A percentile compares a stretch with the other conserved stretches of the same genome.
These are phyloP conservation scores for Laticauda laticaudata DNA, from an alignment of 2,113 vertebrate genomes.

Conservation along the genomic window DNA sequence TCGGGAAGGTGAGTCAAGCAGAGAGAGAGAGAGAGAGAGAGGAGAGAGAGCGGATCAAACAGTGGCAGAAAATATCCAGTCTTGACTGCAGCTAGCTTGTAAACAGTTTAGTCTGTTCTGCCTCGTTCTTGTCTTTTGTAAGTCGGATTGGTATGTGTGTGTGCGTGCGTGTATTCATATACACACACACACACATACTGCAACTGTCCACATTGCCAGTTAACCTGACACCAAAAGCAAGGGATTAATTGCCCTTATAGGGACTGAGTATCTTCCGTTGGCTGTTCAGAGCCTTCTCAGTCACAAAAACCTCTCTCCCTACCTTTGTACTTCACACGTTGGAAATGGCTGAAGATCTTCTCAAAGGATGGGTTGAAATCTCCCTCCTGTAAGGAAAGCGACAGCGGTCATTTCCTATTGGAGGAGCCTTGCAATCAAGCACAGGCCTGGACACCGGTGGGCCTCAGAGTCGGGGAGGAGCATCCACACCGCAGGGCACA, in stretches of 20 bases:
- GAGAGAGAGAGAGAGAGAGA: no score
- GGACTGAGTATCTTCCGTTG: no score
- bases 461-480: not conserved
- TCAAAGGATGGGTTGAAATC: constrained; percentile 84
- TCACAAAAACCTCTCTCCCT: constrained; percentile 38
- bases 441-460: not conserved
- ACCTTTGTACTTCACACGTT: constrained; percentile 85
- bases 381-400: constrained; percentile 77
- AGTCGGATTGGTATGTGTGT: not conserved
- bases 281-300: not conserved
- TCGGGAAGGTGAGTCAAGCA: not conserved
- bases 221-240: not conserved
- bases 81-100: not conserved
- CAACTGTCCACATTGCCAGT: not conserved
- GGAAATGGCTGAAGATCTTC: constrained; percentile 82
- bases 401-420: constrained; percentile 18
- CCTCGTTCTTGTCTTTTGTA: not conserved
- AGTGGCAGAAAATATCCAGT: not conserved
- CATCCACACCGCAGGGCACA: not conserved
- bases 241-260: not conserved
- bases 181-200: not conserved
- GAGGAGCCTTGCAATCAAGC: not conserved
- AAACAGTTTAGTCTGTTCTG: not conserved
- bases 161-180: not conserved
- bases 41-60: not conserved